These are phyloP conservation scores for Agonopterix subpropinquella DNA, from an alignment of 2,888 invertebrate genomes.

Conservation along the genomic window DNA sequence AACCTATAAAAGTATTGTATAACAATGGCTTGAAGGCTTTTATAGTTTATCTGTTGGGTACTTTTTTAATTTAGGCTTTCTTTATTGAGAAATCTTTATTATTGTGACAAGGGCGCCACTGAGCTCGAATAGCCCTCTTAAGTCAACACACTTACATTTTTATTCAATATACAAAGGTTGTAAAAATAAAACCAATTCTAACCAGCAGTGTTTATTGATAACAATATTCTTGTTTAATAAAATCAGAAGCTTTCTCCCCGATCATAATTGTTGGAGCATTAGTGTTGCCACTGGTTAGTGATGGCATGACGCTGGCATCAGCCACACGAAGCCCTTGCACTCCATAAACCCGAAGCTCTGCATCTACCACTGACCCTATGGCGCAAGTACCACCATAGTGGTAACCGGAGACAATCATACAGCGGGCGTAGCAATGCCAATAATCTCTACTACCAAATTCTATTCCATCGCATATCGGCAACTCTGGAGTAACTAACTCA, in stretches of 20 bases:
- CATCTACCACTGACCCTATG: slow-evolving; percentile 76
- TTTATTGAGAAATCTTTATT: too few relatives aligned
- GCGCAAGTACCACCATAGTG: slow-evolving; percentile 42
- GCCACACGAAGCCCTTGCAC: slow-evolving; percentile 78
- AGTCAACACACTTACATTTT: too few relatives aligned
- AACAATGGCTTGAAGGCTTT: too few relatives aligned
- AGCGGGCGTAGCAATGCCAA: slow-evolving; percentile 35
- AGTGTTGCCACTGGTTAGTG: slow-evolving; percentile 81
- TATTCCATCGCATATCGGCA: slow-evolving; percentile 23
- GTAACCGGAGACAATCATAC: slow-evolving; percentile 77
- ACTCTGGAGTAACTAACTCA: slow-evolving; percentile 15
- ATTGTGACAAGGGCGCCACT: too few relatives aligned
- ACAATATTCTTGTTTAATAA: slow-evolving; percentile 14
- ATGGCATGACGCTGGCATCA: slow-evolving; percentile 86
- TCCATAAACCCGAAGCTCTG: slow-evolving; percentile 77
- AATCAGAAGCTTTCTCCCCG: slow-evolving; percentile 73
- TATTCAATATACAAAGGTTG: too few relatives aligned
- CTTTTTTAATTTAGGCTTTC: too few relatives aligned
- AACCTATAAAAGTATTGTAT: too few relatives aligned
- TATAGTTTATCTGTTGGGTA: too few relatives aligned
- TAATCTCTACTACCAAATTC: slow-evolving; percentile 27
- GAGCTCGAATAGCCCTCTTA: too few relatives aligned
- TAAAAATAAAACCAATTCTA: too few relatives aligned
- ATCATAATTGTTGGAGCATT: slow-evolving; percentile 87
- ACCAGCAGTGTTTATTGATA: too few relatives aligned